Base-by-base conservation (phyloP, 2,888 invertebrate species). In the Apodemia zela region DNA sequence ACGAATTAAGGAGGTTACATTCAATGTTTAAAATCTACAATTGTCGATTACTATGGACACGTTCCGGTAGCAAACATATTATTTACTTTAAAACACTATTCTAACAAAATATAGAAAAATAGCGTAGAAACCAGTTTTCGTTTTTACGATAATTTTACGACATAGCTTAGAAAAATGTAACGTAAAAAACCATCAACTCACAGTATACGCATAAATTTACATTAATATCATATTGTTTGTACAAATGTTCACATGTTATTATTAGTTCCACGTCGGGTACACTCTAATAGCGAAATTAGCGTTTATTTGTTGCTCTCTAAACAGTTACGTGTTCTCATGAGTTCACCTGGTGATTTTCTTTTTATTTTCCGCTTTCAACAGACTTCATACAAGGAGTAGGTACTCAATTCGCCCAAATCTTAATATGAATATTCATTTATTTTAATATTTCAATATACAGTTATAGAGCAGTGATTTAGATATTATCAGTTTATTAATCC, bases 291-390 rank as follows among this genome's bases (percentile, higher is more conserved):
- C 29, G 29, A 57, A n/a, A 57, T 57, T 57, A 57, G 29, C 57
- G 25, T 57, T 29, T 29, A 57, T 57, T 57, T 57, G 57, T 57
- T 57, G 29, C 57, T 57, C 54, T 54, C 57, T 57, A 57, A 57
- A 29, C 57, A 57, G 57, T 29, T 54, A 54, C 54, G 25, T 57
- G n/a, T 57, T 15, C 17, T 57, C 21, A 57, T 57, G 57, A 47
- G 47, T 47, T 47, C 47, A 17, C 8, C 17, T 45, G 45, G 15
- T 42, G 45, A 45, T 45, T 45, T 45, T 17, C 6, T n/a, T 15
- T 45, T 3, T 45, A 17, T 17, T n/a, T 7, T 45, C 45, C 45
- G 6, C 15, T 45, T 7, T n/a, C 4, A 45, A 42, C 42, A 15
- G 45, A 45, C 7, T 45, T 42, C 1, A n/a, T 29, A 29, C 1